phyloP scores from a whole-genome alignment of 64 coral and sea anemone species.

The Actinia equina region DNA sequence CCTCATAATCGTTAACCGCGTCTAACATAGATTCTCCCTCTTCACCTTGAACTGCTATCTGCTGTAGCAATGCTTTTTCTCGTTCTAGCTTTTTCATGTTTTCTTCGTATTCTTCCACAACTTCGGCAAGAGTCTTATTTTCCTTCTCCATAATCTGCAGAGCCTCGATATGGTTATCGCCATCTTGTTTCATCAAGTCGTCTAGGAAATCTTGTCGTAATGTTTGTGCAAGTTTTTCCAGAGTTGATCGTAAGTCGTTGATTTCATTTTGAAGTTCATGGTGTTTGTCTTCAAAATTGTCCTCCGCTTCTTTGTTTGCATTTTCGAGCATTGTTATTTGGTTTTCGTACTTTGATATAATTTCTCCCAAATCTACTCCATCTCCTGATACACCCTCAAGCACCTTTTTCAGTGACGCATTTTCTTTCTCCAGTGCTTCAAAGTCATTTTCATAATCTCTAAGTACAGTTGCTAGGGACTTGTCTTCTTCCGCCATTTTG shows the following conservation, averaged over 20 bases:
- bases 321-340: background rate
- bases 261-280: slow-evolving; percentile 1
- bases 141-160: slow-evolving; percentile 44
- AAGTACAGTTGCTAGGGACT: slow-evolving; percentile 14
- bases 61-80: slow-evolving; percentile 5
- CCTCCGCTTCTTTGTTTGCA: slow-evolving; percentile 10
- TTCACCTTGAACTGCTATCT: slow-evolving; percentile 15
- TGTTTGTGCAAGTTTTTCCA: slow-evolving; percentile 30
- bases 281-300: slow-evolving; percentile 28
- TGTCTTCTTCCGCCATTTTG: slow-evolving; percentile 15
- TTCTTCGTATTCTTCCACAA: slow-evolving; percentile 45
- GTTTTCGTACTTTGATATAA: slow-evolving; percentile 44
- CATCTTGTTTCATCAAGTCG: background rate
- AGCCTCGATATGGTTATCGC: background rate
- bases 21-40: slow-evolving; percentile 32
- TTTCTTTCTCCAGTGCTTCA: slow-evolving; percentile 35
- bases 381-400: background rate
- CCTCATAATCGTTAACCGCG: slow-evolving; percentile 40
- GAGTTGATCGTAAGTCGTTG: slow-evolving; percentile 17
- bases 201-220: slow-evolving; percentile 31
- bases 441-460: slow-evolving; percentile 47
- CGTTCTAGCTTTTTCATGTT: slow-evolving; percentile 24
- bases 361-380: slow-evolving; percentile 10
- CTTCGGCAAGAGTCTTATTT: slow-evolving; percentile 45
- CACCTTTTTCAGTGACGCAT: slow-evolving; percentile 15